A percentile compares a stretch with the other conserved stretches of the same genome.
phyloP scores from a whole-genome alignment of 2,797 vertebrate genomes.

The Coregonus suidteri region DNA sequence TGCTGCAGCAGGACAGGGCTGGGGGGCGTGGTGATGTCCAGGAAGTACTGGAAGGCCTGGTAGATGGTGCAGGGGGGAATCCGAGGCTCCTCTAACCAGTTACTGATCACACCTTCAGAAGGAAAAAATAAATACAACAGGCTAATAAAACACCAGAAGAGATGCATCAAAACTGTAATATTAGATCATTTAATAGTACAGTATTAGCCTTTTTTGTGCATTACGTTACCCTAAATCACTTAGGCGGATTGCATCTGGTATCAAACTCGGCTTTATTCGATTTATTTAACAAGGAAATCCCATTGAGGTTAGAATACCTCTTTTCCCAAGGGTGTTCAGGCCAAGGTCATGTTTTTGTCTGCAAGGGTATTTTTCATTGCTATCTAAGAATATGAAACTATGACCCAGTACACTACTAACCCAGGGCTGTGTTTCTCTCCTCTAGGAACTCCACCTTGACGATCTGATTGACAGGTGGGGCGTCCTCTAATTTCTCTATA shows the following conservation, averaged over 20 bases:
- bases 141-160: not conserved
- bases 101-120: constrained; percentile 89
- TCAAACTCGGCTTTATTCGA: not conserved
- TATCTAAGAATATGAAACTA: not conserved
- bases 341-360: not conserved
- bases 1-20: constrained; percentile 93
- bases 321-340: too few relatives aligned
- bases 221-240: not conserved
- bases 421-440: constrained; percentile 92
- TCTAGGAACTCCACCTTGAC: constrained; percentile 95
- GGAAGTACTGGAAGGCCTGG: constrained; percentile 94
- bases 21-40: constrained; percentile 96
- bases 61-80: constrained; percentile 95
- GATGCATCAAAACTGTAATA: not conserved
- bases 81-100: constrained; percentile 91
- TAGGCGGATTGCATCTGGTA: not conserved
- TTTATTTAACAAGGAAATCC: not conserved
- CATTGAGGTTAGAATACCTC: too few relatives aligned
- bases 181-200: not conserved
- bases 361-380: not conserved
- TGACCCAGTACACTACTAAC: constrained; percentile 69
- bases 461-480: constrained; percentile 90
- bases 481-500: constrained; percentile 91
- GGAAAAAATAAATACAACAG: not conserved
- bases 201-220: not conserved